These are phyloP conservation scores for Neocrepidodera transversa DNA, from an alignment of 2,888 invertebrate genomes.

Conservation along the genomic window DNA sequence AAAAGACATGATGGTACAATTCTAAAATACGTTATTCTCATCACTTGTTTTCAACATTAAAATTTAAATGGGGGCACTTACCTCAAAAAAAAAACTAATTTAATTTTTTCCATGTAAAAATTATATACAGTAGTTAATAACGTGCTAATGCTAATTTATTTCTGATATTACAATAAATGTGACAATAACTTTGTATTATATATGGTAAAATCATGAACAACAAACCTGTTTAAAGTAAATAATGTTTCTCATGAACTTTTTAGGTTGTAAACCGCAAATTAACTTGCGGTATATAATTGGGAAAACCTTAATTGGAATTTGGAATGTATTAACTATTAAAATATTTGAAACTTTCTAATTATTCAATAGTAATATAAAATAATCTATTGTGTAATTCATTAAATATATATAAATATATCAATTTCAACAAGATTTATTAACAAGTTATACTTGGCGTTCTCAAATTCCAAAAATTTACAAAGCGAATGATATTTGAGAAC, in stretches of 20 bases:
- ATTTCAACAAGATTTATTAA: no score
- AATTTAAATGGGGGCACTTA: neutral
- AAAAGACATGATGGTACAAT: no score
- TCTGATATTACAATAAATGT: neutral
- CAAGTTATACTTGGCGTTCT: no score
- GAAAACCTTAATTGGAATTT: neutral
- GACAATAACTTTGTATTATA: neutral
- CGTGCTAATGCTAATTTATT: neutral
- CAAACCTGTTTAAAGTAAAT: neutral
- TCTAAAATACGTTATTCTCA: no score
- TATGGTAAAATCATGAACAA: neutral
- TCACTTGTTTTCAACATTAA: neutral
- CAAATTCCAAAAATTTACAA: no score
- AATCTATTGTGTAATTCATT: neutral
- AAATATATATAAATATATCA: neutral
- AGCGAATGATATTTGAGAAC: no score
- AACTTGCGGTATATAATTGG: neutral
- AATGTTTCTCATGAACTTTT: neutral
- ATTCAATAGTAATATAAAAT: neutral
- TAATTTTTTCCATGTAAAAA: neutral
- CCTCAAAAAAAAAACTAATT: neutral
- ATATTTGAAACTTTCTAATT: neutral
- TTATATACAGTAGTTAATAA: neutral
- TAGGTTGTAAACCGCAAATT: neutral
- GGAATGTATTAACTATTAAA: neutral